phyloP scores from a whole-genome alignment of 2,113 vertebrate genomes.

The Toxostoma redivivum region DNA sequence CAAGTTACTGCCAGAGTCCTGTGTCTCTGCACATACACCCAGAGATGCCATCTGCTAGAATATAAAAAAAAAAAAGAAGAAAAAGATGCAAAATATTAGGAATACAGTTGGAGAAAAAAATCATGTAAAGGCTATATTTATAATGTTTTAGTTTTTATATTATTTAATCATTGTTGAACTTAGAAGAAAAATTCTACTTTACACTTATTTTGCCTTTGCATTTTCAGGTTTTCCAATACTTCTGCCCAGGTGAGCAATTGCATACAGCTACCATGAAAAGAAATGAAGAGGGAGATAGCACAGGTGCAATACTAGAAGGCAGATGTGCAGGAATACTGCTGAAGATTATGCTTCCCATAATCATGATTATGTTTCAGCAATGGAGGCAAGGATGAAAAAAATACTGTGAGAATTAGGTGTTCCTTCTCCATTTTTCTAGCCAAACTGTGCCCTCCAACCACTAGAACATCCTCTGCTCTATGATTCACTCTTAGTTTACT shows the following conservation, averaged over 20 bases:
- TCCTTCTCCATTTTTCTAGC: background rate
- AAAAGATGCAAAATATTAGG: background rate
- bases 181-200: background rate
- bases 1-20: background rate
- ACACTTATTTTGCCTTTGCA: background rate
- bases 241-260: background rate
- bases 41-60: background rate
- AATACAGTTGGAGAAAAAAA: background rate
- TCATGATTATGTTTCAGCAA: background rate
- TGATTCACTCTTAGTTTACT: conserved; percentile 11
- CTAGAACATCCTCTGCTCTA: background rate
- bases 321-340: background rate
- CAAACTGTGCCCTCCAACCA: background rate
- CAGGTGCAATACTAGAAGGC: background rate
- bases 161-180: background rate
- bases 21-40: background rate
- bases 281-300: background rate
- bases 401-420: background rate
- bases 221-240: background rate
- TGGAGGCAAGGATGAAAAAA: background rate
- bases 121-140: background rate
- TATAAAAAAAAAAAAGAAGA: background rate
- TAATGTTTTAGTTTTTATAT: background rate
- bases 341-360: background rate
- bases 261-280: background rate